Base-by-base conservation (phyloP, 2,888 invertebrate genomes). In the Epirrita christyi region DNA sequence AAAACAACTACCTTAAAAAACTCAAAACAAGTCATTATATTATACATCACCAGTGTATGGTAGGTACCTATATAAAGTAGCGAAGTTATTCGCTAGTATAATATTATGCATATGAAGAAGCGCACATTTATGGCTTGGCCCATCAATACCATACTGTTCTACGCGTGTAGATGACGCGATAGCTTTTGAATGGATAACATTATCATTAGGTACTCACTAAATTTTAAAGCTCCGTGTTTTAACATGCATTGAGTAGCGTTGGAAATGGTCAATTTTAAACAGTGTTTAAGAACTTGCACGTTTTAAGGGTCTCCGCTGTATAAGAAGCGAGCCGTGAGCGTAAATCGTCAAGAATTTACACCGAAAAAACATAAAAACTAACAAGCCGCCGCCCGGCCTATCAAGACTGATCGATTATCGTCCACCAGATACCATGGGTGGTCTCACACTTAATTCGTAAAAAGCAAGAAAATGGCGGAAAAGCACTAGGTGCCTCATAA, bases 381-480 rank as follows among this genome's bases (percentile, higher is more conserved):
- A 78, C 78, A 73, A 76, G 76, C 66, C 55, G 57, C 66, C 56
- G 53, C 63, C 48, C 21, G 21, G 45, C 41, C 46, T 62, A 68
- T 65, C 66, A 63, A 67, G 64, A 63, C 67, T 53, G 64, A 70
- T 68, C 65, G 67, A 48, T 54, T 52, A 50, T 53, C 66, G 59
- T 46, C 66, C 55, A 60, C 61, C n/a, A 56, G 63, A 50, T 71
- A 65, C 71, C 66, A 67, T 71, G 76, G 77, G 80, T 81, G 78
- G 80, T 76, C 81, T 55, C 49, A 58, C 48, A 60, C 60, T 61
- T 34, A 55, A 62, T 65, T 64, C 56, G 66, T 64, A 66, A 71
- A 78, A 85, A 77, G 68, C 64, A 63, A 81, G 83, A 83, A 86
- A 85, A 87, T 76, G 78, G 75, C 77, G 83, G 86, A 86, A 88